Percentiles rank a stretch among this genome's conserved stretches.
These are phyloP conservation scores for Oxyscelio sp. DNA, from an alignment of 2,888 invertebrate genomes.

Conservation along the genomic window DNA sequence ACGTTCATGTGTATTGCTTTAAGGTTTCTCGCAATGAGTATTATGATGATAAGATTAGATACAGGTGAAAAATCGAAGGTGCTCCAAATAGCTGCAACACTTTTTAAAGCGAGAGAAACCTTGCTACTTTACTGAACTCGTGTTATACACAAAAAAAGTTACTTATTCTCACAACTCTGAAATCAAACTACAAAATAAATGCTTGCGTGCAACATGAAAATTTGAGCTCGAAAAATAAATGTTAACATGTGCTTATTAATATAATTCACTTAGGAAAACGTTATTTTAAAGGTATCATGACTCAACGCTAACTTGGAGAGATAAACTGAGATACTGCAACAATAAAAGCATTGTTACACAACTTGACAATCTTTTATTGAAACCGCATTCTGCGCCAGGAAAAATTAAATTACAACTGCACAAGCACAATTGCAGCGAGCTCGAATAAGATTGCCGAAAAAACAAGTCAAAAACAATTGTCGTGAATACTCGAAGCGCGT, in stretches of 20 bases:
- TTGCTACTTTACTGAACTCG: neutral
- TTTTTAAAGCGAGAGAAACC: neutral
- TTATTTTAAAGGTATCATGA: conserved; percentile 66
- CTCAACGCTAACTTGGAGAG: conserved; percentile 58
- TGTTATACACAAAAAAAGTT: neutral
- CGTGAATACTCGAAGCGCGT: neutral
- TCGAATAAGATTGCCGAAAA: neutral
- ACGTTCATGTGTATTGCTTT: neutral
- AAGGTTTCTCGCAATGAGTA: neutral
- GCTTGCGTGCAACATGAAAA: neutral
- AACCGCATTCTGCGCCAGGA: conserved; percentile 30
- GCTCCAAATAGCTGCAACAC: neutral
- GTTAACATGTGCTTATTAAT: conserved; percentile 47
- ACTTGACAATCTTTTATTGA: conserved; percentile 64
- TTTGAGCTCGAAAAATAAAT: conserved; percentile 36
- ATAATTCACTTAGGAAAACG: conserved; percentile 53
- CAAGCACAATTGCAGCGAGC: neutral
- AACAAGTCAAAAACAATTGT: neutral
- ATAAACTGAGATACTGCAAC: conserved; percentile 62
- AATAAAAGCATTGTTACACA: conserved; percentile 70
- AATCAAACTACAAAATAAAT: neutral
- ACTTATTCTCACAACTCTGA: neutral
- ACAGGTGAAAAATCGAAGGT: neutral
- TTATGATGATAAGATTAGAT: conserved; percentile 1
- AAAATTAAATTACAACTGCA: neutral